Evolutionary conservation across 2,113 vertebrate species (phyloP).

Genomic region (Hyaena hyaena): DNA sequence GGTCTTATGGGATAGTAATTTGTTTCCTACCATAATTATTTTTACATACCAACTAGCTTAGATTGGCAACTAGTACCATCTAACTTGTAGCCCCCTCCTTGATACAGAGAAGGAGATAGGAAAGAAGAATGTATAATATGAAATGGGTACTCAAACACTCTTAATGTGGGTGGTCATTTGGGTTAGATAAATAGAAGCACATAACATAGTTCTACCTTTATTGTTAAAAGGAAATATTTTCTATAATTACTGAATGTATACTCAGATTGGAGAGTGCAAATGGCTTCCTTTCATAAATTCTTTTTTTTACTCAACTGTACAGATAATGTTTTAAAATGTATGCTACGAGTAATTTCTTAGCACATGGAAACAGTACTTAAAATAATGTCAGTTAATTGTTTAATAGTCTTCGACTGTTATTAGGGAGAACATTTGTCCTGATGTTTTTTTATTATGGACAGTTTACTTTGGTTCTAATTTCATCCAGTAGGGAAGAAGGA

Average conservation of each 20-base stretch:
- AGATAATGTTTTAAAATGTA: slow-evolving; percentile 13
- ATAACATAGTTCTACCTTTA: background rate
- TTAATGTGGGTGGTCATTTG: background rate
- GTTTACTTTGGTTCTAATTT: slow-evolving; percentile 20
- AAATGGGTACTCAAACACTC: background rate
- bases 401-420: slow-evolving; percentile 16
- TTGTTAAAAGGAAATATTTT: slow-evolving; percentile 17
- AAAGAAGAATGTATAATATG: background rate
- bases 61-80: background rate
- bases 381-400: slow-evolving; percentile 20
- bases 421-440: slow-evolving; percentile 22
- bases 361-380: slow-evolving; percentile 15
- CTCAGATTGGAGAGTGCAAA: slow-evolving; percentile 7
- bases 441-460: slow-evolving; percentile 19
- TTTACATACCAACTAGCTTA: background rate
- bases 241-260: background rate
- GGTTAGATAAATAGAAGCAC: background rate
- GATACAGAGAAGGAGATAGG: background rate
- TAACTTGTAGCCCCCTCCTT: background rate
- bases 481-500: background rate
- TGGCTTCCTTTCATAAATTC: slow-evolving; percentile 10
- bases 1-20: background rate
- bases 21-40: background rate
- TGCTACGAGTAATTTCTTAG: slow-evolving; percentile 26
- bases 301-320: slow-evolving; percentile 17